Evolutionary conservation across 2,113 vertebrate species (phyloP).

Genomic region (Euleptes europaea): DNA sequence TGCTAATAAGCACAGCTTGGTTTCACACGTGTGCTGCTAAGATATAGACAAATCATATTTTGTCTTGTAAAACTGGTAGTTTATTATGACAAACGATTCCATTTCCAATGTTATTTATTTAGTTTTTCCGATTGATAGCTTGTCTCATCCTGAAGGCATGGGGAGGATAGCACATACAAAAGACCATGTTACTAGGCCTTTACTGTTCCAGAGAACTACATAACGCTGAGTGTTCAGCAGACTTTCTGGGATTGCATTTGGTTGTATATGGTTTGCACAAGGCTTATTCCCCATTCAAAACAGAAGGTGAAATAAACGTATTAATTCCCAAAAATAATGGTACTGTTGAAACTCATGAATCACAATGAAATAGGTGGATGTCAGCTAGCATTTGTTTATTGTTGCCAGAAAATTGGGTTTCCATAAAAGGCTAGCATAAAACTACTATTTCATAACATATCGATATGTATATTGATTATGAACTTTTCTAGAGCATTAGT

Average conservation of each 20-base stretch:
- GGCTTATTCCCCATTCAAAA: neutral
- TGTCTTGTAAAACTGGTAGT: neutral
- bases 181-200: neutral
- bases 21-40: neutral
- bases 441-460: slow-evolving; percentile 11
- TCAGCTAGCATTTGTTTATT: neutral
- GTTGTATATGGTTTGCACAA: neutral
- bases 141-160: neutral
- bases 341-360: neutral
- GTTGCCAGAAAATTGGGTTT: neutral
- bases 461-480: neutral
- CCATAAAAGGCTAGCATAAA: neutral
- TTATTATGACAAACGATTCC: neutral
- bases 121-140: neutral
- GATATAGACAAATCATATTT: neutral
- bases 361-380: neutral
- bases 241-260: neutral
- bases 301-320: neutral
- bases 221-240: fast-evolving
- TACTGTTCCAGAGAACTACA: neutral
- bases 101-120: neutral
- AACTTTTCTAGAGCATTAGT: neutral
- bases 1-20: too few relatives aligned
- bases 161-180: neutral
- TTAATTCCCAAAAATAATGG: neutral